Percentiles rank a stretch among this genome's conserved stretches.
phyloP scores from a whole-genome alignment of 1,140 invertebrate species.

The Aphaenogaster ashmeadi region DNA sequence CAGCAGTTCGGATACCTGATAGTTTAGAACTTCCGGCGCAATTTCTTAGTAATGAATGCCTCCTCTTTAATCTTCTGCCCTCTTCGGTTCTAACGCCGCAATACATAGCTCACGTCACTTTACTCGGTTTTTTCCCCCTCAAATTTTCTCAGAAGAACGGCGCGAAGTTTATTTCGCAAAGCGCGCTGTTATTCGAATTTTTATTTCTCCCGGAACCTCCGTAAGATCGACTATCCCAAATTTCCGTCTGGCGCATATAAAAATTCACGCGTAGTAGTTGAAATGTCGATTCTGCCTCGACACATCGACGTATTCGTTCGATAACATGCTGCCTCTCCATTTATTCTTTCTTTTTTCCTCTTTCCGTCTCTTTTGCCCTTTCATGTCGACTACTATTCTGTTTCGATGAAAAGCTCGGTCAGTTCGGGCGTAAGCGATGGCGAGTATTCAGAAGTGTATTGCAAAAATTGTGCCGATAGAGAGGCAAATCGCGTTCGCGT shows the following conservation, averaged over 20 bases:
- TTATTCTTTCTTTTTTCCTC: conserved; percentile 26
- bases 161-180: conserved; percentile 19
- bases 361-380: conserved; percentile 58
- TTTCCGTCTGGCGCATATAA: conserved; percentile 53
- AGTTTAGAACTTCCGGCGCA: conserved; percentile 12
- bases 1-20: conserved; percentile 22
- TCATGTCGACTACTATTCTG: conserved; percentile 52
- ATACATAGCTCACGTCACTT: background rate
- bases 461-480: conserved; percentile 72
- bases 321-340: conserved; percentile 39
- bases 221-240: conserved; percentile 24
- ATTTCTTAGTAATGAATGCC: conserved; percentile 19
- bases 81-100: background rate
- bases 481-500: conserved; percentile 70
- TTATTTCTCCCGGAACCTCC: background rate
- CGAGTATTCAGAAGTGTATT: conserved; percentile 74
- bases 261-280: conserved; percentile 49
- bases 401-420: conserved; percentile 66
- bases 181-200: background rate
- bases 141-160: conserved; percentile 2
- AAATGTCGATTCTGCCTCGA: conserved; percentile 47
- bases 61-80: conserved; percentile 11
- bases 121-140: background rate
- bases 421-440: conserved; percentile 65
- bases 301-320: conserved; percentile 56